Conservation (phyloP, 2,113 vertebrate species). For the Poeciliopsis retropinna region DNA sequence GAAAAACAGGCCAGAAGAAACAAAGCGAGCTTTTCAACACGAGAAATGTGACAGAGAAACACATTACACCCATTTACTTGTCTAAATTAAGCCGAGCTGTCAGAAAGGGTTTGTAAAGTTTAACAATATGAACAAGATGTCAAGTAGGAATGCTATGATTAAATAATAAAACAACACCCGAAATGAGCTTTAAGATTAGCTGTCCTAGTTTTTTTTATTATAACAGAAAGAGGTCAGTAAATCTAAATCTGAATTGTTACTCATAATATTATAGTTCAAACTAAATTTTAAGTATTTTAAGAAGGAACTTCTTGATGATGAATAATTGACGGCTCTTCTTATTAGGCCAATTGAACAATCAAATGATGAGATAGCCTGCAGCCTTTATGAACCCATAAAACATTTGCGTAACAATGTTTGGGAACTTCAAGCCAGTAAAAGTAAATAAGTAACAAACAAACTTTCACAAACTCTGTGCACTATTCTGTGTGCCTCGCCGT, state of each 20-base stretch:
- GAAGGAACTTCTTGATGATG: not conserved
- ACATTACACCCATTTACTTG: not conserved
- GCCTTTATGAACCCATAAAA: conserved; percentile 41
- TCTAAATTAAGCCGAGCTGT: not conserved
- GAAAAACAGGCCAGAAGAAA: not conserved
- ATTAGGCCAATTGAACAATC: not conserved
- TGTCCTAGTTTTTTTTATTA: not conserved
- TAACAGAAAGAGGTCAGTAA: not conserved
- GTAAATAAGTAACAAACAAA: conserved; percentile 23
- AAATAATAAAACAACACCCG: not conserved
- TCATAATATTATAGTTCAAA: not conserved
- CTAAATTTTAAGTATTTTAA: not conserved
- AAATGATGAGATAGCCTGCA: not conserved
- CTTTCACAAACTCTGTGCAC: not conserved
- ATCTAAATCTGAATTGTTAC: not conserved
- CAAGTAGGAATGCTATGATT: not conserved
- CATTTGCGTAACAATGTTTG: not conserved
- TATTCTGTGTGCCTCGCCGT: not conserved
- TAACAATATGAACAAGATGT: not conserved
- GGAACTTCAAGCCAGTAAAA: conserved; percentile 23
- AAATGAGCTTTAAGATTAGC: not conserved
- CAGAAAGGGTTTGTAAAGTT: not conserved
- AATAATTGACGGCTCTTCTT: not conserved
- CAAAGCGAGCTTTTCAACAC: not conserved
- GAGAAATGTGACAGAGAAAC: not conserved